These are phyloP conservation scores for Drosophila silvestris DNA, from an alignment of 2,888 invertebrate genomes.

Conservation along the genomic window DNA sequence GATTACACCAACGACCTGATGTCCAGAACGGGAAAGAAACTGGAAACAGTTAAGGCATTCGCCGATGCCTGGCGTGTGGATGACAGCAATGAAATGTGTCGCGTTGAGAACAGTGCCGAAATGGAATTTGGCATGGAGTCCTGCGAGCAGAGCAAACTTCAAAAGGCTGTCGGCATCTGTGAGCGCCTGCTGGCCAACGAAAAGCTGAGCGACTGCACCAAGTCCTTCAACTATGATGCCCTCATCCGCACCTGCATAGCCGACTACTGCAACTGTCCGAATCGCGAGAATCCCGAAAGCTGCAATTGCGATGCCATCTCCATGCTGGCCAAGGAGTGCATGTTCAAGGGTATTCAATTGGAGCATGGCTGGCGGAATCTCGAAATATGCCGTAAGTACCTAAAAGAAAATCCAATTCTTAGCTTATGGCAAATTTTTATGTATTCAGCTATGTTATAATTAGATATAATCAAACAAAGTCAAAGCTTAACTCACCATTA, in stretches of 20 bases:
- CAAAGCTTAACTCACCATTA: not conserved
- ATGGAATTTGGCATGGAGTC: slow-evolving; percentile 76
- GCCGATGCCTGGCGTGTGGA: slow-evolving; percentile 84
- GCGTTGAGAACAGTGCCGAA: slow-evolving; percentile 81
- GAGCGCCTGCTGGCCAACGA: slow-evolving; percentile 88
- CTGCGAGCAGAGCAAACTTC: slow-evolving; percentile 75
- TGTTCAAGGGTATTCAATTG: slow-evolving; percentile 88
- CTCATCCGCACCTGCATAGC: slow-evolving; percentile 91
- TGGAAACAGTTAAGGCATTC: slow-evolving; percentile 84
- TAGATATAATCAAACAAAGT: not conserved
- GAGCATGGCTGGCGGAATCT: slow-evolving; percentile 91
- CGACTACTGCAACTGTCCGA: slow-evolving; percentile 91
- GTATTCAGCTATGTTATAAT: not conserved
- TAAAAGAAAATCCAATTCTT: not conserved
- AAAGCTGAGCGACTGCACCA: slow-evolving; percentile 89
- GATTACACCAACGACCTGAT: slow-evolving; percentile 89
- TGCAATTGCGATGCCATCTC: slow-evolving; percentile 92
- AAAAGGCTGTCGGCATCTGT: slow-evolving; percentile 88
- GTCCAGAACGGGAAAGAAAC: slow-evolving; percentile 87
- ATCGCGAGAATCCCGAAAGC: slow-evolving; percentile 86
- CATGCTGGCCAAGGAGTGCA: slow-evolving; percentile 92
- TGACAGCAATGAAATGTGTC: slow-evolving; percentile 79
- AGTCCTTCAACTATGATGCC: slow-evolving; percentile 89
- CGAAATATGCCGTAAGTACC: slow-evolving; percentile 92
- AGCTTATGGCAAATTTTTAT: not conserved